Base-by-base conservation (phyloP, 1,140 invertebrate genomes). In the Formica exsecta region DNA sequence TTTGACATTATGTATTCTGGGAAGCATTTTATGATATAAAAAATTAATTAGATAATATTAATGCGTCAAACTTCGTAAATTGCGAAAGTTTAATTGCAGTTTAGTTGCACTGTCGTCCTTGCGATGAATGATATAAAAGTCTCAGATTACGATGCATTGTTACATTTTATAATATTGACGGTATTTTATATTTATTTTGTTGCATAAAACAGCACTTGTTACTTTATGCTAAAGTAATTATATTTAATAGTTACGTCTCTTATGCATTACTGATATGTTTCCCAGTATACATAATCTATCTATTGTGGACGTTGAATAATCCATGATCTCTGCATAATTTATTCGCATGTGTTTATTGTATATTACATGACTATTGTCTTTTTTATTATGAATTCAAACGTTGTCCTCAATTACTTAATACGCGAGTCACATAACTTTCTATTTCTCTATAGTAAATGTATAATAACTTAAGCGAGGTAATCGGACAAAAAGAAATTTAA, bases 401-500 rank as follows among this genome's bases (percentile, higher is more conserved):
- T 59, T 54, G 44, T 5, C 6, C 7, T 48, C 16, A 36, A 64
- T 29, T 29, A 44, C 4, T 32, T 76, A 44, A 13, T 44, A 44
- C 3, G 32, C 7, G 38, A 65, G 38, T 22, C 61, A 25, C 25
- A 48, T 65, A 65, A 65, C 38, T 65, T 77, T 77, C 16, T n/a
- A 48, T 65, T 77, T 77, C 13, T 44, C 57, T 65, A n/a, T 64
- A 44, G 3, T 19, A 2, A 25, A 16, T 44, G 44, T 19, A 57
- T 38, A 70, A 80, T 83, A 81, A 41, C 16, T 32, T 32, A 59
- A 73, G 38, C 11, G 54, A 73, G 19, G 4, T 81, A 61, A 81
- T 71, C 13, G 68, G 38, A 36, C 36, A 11, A 25, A 61, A 70
- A 83, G 54, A 70, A 83, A 62, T 83, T 74, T 83, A 38, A 83